Evolutionary conservation across 2,113 vertebrate species (phyloP), one percentile per base, ranked within the genome.

Genomic region (Tetrax tetrax): DNA sequence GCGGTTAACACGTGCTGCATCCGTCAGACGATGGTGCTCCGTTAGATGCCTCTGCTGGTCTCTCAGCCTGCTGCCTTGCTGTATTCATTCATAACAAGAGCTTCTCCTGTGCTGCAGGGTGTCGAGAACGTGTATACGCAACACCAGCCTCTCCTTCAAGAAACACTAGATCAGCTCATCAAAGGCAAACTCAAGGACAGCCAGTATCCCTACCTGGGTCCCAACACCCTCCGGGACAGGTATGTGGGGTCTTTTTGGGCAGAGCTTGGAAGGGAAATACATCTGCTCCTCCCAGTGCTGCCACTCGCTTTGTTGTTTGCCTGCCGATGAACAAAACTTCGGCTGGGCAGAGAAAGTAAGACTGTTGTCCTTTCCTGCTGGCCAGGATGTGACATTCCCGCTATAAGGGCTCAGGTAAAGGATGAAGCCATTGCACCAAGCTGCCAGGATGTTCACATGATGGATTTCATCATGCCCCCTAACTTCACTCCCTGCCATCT

Each of bases 41-140:
- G 28, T 22, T 2, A 6, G 1, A 18, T 12, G 21, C 31, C 71
- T 54, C 48, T 38, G 54, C 60, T n/a, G 54, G 41, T 43, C 17
- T 78, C 48, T 28, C 12, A 5, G n/a, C 68, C 12, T 25, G 37
- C 76, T 75, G 25, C 25, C 23, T 31, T 38, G 87, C 90, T 69
- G 41, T 10, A 9, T 59, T n/a, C 57, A 53, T 94, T 59, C 94
- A 3, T 63, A 28, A 96, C 51, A 31, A 61, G 54, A 83, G 48
- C 87, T 90, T 56, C 72, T 75, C 63, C 59, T 80, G 3, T 65
- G 5, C 47, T 5, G 3, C 82, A 99, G 99, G 99, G 99, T 4
- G 99, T 99, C 10, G 99, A 99, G 97, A 99, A 99, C 1, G 98
- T 99, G 9, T 99, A 99, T 87, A 99, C 99, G 2, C 99, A 99